Conservation (phyloP, 2,113 vertebrate species). For the Talpa occidentalis region DNA sequence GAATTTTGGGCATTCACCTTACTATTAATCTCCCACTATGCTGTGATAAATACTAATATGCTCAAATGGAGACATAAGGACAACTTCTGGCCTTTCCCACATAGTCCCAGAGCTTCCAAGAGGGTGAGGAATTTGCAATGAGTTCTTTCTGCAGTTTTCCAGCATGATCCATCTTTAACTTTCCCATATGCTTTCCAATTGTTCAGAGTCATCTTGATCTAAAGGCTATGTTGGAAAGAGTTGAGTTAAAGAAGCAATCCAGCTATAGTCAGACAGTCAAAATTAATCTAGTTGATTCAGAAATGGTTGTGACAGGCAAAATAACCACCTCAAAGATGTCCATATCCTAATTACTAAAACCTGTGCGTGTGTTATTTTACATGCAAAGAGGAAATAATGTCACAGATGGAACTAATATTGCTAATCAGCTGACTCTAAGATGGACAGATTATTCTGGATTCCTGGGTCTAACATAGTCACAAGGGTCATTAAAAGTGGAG, state of each 20-base stretch:
- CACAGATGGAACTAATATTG: neutral
- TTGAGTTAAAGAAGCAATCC: neutral
- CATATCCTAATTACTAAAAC: neutral
- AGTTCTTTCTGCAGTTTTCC: neutral
- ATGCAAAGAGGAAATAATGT: neutral
- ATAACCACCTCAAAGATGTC: neutral
- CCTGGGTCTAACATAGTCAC: neutral
- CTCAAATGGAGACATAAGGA: neutral
- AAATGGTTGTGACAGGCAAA: neutral
- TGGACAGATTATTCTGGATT: neutral
- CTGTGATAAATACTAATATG: neutral
- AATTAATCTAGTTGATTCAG: conserved; percentile 12
- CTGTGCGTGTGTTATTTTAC: neutral
- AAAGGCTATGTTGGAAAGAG: neutral
- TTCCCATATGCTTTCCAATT: neutral
- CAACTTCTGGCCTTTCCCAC: neutral
- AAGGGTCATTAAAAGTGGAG: neutral
- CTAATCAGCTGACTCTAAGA: neutral
- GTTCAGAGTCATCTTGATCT: neutral
- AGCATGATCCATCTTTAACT: neutral
- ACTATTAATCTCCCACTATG: neutral
- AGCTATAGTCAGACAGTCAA: neutral
- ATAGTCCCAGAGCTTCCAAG: neutral
- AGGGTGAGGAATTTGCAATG: neutral
- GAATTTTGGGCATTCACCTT: neutral